A percentile compares a stretch with the other conserved stretches of the same genome.
Evolutionary conservation across 1,140 invertebrate genomes (phyloP).

Genomic region (Drosophila lowei): DNA sequence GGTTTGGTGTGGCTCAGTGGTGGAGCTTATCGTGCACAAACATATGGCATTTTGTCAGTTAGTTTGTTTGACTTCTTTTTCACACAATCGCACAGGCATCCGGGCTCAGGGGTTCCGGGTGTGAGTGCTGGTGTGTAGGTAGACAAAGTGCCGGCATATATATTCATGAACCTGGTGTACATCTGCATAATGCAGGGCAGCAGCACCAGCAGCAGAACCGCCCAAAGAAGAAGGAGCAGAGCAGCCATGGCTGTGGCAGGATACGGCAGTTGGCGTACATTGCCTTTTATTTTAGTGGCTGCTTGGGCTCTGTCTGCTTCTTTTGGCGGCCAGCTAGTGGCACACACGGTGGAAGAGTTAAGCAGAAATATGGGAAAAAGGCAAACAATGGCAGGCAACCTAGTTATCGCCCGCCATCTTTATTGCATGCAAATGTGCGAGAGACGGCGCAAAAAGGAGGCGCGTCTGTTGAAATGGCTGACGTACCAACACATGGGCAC

Average conservation of each 20-base stretch:
- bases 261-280: constrained; percentile 69
- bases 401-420: constrained; percentile 81
- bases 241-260: constrained; percentile 58
- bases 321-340: constrained; percentile 62
- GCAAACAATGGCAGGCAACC: constrained; percentile 78
- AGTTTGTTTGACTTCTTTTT: constrained; percentile 34
- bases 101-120: neutral
- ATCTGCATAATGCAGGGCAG: constrained; percentile 78
- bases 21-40: constrained; percentile 66
- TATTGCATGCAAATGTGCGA: constrained; percentile 81
- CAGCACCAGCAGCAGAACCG: constrained; percentile 14
- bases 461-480: constrained; percentile 74
- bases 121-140: constrained; percentile 6
- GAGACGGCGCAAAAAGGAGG: constrained; percentile 67
- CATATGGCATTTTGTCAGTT: constrained; percentile 79
- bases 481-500: constrained; percentile 45
- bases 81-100: constrained; percentile 29
- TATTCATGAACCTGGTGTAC: constrained; percentile 79
- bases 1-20: neutral
- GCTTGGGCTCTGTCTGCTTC: constrained; percentile 41
- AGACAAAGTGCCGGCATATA: constrained; percentile 75
- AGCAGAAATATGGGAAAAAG: constrained; percentile 67
- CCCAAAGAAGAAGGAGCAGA: constrained; percentile 20
- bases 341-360: constrained; percentile 23
- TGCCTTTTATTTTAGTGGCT: constrained; percentile 77